These are phyloP conservation scores for Steromphala cineraria DNA, from an alignment of 2,888 invertebrate species.

Conservation along the genomic window DNA sequence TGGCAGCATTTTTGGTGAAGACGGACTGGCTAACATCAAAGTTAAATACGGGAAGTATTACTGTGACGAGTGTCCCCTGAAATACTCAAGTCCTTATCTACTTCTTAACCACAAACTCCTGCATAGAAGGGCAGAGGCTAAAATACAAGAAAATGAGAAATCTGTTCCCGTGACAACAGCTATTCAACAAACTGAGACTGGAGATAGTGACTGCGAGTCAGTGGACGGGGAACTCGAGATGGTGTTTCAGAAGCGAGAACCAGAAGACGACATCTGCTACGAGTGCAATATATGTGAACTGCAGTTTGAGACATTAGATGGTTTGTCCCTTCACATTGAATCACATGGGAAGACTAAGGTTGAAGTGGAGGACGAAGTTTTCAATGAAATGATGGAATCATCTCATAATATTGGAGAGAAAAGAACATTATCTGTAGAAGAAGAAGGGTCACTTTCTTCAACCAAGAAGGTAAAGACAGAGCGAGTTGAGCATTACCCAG, in stretches of 20 bases:
- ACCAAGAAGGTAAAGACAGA: no score
- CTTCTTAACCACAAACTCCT: background rate
- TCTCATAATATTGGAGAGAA: no score
- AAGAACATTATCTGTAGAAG: no score
- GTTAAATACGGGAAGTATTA: background rate
- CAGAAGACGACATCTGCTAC: background rate
- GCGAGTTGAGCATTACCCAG: no score
- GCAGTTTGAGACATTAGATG: background rate
- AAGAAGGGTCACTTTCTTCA: no score
- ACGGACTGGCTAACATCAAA: background rate
- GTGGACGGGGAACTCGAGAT: no score
- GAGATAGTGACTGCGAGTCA: no score
- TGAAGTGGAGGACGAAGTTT: no score
- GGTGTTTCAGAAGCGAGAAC: background rate
- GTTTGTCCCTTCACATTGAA: background rate
- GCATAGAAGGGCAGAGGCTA: background rate
- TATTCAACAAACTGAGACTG: no score
- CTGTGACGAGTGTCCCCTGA: background rate
- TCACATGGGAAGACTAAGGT: background rate
- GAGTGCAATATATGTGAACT: background rate
- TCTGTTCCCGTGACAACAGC: background rate
- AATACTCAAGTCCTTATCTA: background rate
- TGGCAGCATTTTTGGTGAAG: background rate
- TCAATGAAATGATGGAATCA: no score
- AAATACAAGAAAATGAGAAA: background rate